Base-by-base conservation (phyloP, 2,113 vertebrate species). In the Myocastor coypus region DNA sequence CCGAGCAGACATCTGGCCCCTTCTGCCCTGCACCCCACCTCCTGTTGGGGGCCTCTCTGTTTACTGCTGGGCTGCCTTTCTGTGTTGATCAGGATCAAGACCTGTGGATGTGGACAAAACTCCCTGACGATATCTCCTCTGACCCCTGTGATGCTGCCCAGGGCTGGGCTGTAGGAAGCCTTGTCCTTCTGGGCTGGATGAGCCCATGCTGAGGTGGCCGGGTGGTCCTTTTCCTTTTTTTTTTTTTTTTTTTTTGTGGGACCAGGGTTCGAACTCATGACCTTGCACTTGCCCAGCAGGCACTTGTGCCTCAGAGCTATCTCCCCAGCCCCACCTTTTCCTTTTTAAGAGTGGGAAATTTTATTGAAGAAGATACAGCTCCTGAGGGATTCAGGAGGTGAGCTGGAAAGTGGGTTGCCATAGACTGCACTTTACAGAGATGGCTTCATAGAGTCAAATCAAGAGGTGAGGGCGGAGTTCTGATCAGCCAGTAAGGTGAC, bases 1-100 rank as follows among this genome's bases (percentile, higher is more conserved):
- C n/a, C n/a, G n/a, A n/a, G 50, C 4, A 1, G 13, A 13, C 5
- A 3, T 9, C 73, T 20, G 13, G n/a, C 0, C 17, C 61, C 10
- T 32, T 71, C 46, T 40, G 40, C 80, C n/a, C 11, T 32, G 0
- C 3, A 11, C 42, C 40, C 46, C 11, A 4, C 52, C 81, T 73
- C 20, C 69, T 24, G 28, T 26, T 63, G 83, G 61, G n/a, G 87
- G 26, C 37, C 42, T 34, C 82, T 46, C 9, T 0, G 24, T 57
- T 57, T 20, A 9, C 20, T 30, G 37, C 28, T n/a, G 42, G 30
- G 64, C n/a, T 71, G 42, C 5, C 87, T 46, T 14, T 81, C 5
- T 73, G 5, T 30, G 24, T n/a, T 34, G n/a, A 73, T 28, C 87
- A 63, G 66, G 84, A 46, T 68, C 80, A 34, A 91, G n/a, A 26